Conservation (phyloP, 92 coral and sea anemone genomes). For the Epizoanthus ramosus region DNA sequence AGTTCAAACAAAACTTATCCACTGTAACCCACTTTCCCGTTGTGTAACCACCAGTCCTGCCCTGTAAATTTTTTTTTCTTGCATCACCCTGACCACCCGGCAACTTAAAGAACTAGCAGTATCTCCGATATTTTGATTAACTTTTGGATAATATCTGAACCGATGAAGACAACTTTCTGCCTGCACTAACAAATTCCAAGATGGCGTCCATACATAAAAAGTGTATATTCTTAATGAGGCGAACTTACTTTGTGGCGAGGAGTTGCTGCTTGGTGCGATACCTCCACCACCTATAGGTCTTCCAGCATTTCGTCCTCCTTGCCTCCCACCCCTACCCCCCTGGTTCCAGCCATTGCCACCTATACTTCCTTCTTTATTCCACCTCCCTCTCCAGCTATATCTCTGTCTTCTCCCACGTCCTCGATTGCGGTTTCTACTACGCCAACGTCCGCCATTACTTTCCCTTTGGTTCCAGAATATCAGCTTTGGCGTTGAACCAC, state of each 20-base stretch:
- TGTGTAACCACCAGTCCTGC: too few species aligned
- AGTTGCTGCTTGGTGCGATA: not conserved
- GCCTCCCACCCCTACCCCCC: not conserved
- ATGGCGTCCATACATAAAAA: too few species aligned
- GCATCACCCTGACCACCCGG: too few species aligned
- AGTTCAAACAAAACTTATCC: too few species aligned
- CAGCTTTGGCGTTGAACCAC: not conserved
- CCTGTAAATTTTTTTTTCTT: too few species aligned
- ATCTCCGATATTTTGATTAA: too few species aligned
- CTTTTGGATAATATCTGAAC: too few species aligned
- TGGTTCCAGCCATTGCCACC: slow-evolving; percentile 4
- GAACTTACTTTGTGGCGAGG: not conserved
- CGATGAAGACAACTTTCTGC: too few species aligned
- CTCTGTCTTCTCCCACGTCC: not conserved
- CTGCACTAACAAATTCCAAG: too few species aligned
- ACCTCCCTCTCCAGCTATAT: not conserved
- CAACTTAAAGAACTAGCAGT: too few species aligned
- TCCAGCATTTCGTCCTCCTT: not conserved
- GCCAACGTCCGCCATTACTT: slow-evolving; percentile 5
- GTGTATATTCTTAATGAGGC: too few species aligned
- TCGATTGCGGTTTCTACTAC: slow-evolving; percentile 2
- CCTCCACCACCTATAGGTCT: not conserved
- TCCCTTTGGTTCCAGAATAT: not conserved
- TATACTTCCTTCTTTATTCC: not conserved
- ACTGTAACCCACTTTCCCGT: too few species aligned